Percentiles rank a stretch among this genome's conserved stretches.
Conservation (phyloP, 2,888 invertebrate genomes). For the Conops quadrifasciatus region DNA sequence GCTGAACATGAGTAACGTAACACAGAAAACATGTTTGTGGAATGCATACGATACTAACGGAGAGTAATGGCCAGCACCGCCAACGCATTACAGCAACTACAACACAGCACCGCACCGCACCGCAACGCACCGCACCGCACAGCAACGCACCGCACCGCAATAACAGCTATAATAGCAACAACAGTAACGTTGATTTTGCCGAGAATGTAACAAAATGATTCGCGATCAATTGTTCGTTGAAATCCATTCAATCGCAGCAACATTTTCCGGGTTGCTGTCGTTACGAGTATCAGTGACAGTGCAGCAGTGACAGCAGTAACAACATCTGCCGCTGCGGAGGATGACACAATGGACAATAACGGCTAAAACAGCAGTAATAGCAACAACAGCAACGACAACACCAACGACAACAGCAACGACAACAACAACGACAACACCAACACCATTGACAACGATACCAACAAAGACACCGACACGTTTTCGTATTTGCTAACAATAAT, state of each 20-base stretch:
- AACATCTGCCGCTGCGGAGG: too few species aligned
- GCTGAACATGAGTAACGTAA: neutral
- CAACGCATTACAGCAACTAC: neutral
- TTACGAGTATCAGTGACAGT: too few species aligned
- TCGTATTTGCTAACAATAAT: conserved; percentile 41
- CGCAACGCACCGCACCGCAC: neutral
- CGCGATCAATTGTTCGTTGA: too few species aligned
- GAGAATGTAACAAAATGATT: too few species aligned
- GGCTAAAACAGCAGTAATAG: neutral
- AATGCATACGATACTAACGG: too few species aligned
- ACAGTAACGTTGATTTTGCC: neutral
- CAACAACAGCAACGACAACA: conserved; percentile 2
- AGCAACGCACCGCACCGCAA: neutral
- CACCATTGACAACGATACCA: neutral
- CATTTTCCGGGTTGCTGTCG: too few species aligned
- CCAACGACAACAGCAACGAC: neutral
- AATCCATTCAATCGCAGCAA: too few species aligned
- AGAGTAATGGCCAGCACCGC: neutral
- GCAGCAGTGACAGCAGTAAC: too few species aligned
- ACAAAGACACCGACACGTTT: too few species aligned
- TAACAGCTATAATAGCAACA: neutral
- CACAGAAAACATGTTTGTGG: neutral
- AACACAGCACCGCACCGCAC: neutral
- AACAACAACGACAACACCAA: neutral
- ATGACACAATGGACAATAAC: too few species aligned